A percentile compares a stretch with the other conserved stretches of the same genome.
phyloP scores from a whole-genome alignment of 2,888 invertebrate species.

The Acleris sparsana region DNA sequence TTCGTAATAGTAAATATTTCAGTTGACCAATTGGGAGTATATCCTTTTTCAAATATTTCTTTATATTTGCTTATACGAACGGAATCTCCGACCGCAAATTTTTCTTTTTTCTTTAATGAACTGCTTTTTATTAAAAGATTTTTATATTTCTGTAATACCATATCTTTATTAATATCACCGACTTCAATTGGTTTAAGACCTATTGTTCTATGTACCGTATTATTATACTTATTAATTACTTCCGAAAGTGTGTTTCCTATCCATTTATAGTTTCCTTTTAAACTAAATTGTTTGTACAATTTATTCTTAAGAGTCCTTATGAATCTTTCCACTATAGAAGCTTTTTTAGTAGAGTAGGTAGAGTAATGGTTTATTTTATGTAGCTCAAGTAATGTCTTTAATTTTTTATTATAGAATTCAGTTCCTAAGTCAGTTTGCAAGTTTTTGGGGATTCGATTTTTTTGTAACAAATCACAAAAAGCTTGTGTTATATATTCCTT shows the following conservation, averaged over 20 bases:
- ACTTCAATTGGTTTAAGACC: too few relatives aligned
- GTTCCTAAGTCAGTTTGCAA: not conserved
- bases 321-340: too few relatives aligned
- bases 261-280: not conserved
- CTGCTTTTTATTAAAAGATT: too few relatives aligned
- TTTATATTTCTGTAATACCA: too few relatives aligned
- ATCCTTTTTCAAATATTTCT: not conserved
- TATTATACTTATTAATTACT: too few relatives aligned
- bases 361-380: not conserved
- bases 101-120: too few relatives aligned
- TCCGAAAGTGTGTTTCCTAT: not conserved
- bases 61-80: not conserved
- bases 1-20: constrained; percentile 2
- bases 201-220: too few relatives aligned
- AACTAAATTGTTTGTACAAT: not conserved
- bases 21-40: not conserved
- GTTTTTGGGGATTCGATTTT: not conserved
- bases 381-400: not conserved
- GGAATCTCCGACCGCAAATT: too few relatives aligned
- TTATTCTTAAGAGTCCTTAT: too few relatives aligned
- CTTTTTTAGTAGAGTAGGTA: not conserved
- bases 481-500: not conserved
- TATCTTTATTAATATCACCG: too few relatives aligned
- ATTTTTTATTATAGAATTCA: not conserved
- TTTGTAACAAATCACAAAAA: not conserved